phyloP scores from a whole-genome alignment of 2,113 vertebrate species.

The Corydoras maculifer region DNA sequence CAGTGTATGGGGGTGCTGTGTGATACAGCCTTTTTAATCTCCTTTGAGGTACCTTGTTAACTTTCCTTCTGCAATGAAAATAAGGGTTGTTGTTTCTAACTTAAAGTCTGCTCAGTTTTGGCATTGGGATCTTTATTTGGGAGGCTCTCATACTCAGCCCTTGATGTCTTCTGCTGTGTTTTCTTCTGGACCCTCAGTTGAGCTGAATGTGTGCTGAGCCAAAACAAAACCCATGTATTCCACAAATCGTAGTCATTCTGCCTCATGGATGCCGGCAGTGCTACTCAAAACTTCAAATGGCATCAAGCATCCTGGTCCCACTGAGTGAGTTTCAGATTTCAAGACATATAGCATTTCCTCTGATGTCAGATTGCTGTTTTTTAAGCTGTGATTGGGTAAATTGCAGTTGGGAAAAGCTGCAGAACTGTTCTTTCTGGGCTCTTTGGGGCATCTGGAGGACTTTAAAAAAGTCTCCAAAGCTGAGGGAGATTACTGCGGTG shows the following conservation, averaged over 20 bases:
- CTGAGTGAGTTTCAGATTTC: constrained; percentile 33
- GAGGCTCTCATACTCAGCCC: no score
- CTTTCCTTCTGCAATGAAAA: constrained; percentile 2
- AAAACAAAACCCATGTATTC: constrained; percentile 22
- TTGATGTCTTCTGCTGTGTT: constrained; percentile 2
- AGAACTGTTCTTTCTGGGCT: no score
- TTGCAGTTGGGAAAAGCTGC: constrained; percentile 5
- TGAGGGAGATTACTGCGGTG: neutral
- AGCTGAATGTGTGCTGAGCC: constrained; percentile 28
- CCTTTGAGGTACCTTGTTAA: constrained; percentile 14
- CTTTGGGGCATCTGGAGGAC: constrained; percentile 7
- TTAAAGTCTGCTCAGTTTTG: no score
- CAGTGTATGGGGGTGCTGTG: constrained; percentile 13
- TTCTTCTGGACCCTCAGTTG: neutral
- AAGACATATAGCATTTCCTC: constrained; percentile 23
- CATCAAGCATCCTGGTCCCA: constrained; percentile 27
- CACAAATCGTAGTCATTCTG: constrained; percentile 1
- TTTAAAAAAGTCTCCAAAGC: constrained; percentile 5
- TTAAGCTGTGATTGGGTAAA: constrained; percentile 41
- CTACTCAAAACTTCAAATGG: constrained; percentile 28
- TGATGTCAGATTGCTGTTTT: constrained; percentile 37
- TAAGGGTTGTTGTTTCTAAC: neutral
- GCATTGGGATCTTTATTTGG: no score
- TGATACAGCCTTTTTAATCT: constrained; percentile 1
- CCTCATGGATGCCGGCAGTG: constrained; percentile 25